phyloP scores from a whole-genome alignment of 2,797 vertebrate species.

The Falco columbarius region DNA sequence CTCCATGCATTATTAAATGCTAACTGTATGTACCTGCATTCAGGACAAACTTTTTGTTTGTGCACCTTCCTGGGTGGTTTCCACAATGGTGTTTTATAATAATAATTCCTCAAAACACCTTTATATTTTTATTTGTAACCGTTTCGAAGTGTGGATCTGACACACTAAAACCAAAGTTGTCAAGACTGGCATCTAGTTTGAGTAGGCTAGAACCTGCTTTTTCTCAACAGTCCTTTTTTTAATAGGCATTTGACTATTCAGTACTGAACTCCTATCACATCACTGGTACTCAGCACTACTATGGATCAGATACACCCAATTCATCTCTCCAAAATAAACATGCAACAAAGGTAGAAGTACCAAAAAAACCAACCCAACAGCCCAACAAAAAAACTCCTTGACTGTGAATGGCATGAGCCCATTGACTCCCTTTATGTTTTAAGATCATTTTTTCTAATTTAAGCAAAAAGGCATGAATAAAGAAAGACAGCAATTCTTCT shows the following conservation, averaged over 20 bases:
- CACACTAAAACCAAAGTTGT: neutral
- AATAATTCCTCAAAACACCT: neutral
- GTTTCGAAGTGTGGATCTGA: neutral
- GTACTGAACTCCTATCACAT: neutral
- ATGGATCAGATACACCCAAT: neutral
- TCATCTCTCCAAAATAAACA: neutral
- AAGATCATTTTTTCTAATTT: neutral
- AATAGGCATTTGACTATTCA: neutral
- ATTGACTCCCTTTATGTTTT: neutral
- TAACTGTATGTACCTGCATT: neutral
- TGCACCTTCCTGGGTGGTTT: neutral
- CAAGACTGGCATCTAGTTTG: neutral
- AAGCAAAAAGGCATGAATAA: neutral
- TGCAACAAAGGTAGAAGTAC: neutral
- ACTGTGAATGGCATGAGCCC: neutral
- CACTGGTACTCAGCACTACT: neutral
- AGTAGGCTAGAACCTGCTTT: neutral
- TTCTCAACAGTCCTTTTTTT: neutral
- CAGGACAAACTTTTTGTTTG: neutral
- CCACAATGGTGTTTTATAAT: neutral
- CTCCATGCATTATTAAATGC: neutral
- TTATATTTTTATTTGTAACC: neutral
- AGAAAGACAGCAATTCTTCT: neutral
- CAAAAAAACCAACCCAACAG: rapidly evolving
- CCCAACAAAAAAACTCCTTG: neutral